Base-by-base conservation (phyloP, 2,797 vertebrate species). In the Myotis findleyi region DNA sequence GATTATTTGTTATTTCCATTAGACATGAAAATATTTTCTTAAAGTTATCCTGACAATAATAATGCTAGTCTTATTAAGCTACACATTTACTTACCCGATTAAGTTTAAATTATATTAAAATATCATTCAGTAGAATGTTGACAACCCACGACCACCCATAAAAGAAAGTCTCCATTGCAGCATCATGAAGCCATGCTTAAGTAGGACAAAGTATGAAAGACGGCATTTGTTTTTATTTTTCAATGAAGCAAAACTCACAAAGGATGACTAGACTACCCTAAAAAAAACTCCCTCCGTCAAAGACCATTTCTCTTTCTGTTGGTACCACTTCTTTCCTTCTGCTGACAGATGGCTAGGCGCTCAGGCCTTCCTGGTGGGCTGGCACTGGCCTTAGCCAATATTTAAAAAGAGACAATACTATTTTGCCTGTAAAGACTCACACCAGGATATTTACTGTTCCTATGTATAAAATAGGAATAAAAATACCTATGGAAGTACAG, bases 321-420 rank as follows among this genome's bases (percentile, higher is more conserved):
- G 55, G 20, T 85, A 59, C 14, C 77, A 55, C 30, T 81, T 73
- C 49, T 94, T 77, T 49, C 68, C 75, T 68, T 95, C 71, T 94
- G 73, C 66, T 94, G 86, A 97, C 96, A 96, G 96, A 96, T 96
- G 94, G 96, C 75, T 47, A 38, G 64, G 81, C 76, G 95, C 73
- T 27, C 88, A 92, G 93, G 87, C 95, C 69, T 96, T 96, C 92
- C 93, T 95, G 83, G 81, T 95, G 87, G 89, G 73, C 72, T 96
- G 96, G 90, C 82, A 91, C 55, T 53, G 69, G 81, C 16, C 30
- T 75, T 84, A 44, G 51, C 81, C 93, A 96, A 92, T 72, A 90
- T 94, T 92, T 93, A 81, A 91, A 96, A 95, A 44, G 76, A 94
- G 47, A 94, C 49, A 90, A 85, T 90, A 86, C 87, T 95, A 95